A percentile compares a stretch with the other conserved stretches of the same genome.
Evolutionary conservation across 2,113 vertebrate species (phyloP).

Genomic region (Mobula birostris): DNA sequence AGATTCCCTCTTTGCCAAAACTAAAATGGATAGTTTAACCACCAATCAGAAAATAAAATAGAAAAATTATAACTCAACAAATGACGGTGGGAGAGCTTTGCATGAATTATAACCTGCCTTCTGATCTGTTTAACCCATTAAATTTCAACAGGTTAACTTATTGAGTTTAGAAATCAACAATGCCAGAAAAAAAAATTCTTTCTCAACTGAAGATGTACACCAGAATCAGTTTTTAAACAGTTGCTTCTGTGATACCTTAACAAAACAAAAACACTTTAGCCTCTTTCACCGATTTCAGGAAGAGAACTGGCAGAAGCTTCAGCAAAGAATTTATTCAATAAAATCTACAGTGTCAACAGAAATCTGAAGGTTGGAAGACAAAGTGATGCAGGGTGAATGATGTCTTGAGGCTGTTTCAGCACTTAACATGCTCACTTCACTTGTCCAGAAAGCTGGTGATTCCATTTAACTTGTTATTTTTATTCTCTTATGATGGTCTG

Average conservation of each 20-base stretch:
- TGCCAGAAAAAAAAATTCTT: neutral
- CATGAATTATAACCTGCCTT: neutral
- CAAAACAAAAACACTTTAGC: neutral
- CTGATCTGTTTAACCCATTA: constrained; percentile 15
- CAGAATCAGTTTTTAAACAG: neutral
- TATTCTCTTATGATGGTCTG: too few species aligned
- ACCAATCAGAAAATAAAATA: neutral
- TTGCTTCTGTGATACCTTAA: neutral
- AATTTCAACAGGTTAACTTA: neutral
- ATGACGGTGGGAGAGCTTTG: neutral
- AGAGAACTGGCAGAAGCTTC: neutral
- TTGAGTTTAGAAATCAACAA: neutral
- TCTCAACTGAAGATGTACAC: neutral
- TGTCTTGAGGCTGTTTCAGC: neutral
- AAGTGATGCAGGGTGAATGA: too few species aligned
- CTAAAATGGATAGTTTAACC: neutral
- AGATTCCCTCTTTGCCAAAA: neutral
- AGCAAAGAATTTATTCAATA: neutral
- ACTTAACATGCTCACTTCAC: neutral
- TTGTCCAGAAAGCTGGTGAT: neutral
- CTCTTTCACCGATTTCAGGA: neutral
- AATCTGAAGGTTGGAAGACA: neutral
- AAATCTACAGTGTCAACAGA: neutral
- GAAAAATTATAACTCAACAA: neutral
- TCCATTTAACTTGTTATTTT: neutral